Evolutionary conservation across 2,113 vertebrate species (phyloP).

Genomic region (Sula dactylatra): DNA sequence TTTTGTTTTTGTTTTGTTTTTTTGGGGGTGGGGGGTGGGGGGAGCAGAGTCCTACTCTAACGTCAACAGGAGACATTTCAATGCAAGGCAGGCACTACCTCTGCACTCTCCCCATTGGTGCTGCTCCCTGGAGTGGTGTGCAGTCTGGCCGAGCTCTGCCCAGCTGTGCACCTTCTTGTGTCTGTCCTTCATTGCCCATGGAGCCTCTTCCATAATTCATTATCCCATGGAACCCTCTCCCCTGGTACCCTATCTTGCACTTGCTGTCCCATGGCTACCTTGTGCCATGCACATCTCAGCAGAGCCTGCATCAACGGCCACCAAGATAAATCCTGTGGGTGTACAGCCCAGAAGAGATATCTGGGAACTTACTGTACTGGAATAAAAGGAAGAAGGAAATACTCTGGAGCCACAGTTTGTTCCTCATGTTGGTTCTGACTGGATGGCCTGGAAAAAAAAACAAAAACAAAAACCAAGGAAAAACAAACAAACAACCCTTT

Average conservation of each 20-base stretch:
- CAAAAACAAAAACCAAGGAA: not conserved
- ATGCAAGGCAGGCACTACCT: not conserved
- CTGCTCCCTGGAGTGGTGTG: fast-evolving
- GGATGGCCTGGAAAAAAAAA: not conserved
- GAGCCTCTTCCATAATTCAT: not conserved
- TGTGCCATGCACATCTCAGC: not conserved
- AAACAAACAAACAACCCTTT: not conserved
- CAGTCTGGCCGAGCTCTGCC: not conserved
- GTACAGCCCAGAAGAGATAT: not conserved
- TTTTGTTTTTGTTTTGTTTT: no score
- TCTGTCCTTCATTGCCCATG: not conserved
- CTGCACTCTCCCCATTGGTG: not conserved
- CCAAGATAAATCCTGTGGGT: not conserved
- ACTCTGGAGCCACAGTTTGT: not conserved
- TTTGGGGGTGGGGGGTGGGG: no score
- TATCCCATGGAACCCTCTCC: not conserved
- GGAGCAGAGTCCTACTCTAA: not conserved
- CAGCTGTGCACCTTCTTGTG: not conserved
- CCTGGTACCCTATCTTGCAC: not conserved
- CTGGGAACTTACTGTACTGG: constrained; percentile 63
- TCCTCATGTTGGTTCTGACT: constrained; percentile 52
- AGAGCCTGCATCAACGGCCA: not conserved
- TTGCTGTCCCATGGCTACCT: not conserved
- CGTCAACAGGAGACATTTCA: not conserved
- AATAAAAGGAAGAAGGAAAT: constrained; percentile 51